Base-by-base conservation (phyloP, 2,113 vertebrate genomes). In the Platycercus adscitus region DNA sequence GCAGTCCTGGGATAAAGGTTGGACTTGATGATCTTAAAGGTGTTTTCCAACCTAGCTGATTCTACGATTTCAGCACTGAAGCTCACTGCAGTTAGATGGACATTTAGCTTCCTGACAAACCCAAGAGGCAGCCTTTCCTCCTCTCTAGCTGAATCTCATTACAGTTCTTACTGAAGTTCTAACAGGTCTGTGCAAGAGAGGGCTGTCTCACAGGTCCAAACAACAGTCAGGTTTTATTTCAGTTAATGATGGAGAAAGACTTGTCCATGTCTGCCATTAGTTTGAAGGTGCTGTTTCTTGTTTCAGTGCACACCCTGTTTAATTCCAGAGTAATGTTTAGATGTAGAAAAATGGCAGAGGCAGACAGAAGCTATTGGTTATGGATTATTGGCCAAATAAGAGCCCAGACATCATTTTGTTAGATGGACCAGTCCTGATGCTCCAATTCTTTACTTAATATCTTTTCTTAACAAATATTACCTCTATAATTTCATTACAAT, bases 161-260 rank as follows among this genome's bases (percentile, higher is more conserved):
- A 44, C 8, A 8, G 61, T 9, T 73, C 52, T 26, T 31, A 26
- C 49, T 33, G 29, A 37, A 60, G 78, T 47, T 53, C 78, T 55
- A 65, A 70, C 78, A 93, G 76, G 86, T 80, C 93, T 80, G 61
- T 83, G 87, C 72, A 75, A 29, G 72, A 90, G 66, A 60, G n/a
- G 61, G 55, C 72, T 83, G 77, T 58, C 84, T 79, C 80, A 20
- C 80, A 86, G 70, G 33, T 63, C 95, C 81, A 79, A 86, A 79
- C 79, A 81, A 20, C 24, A 65, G 43, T 25, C 86, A 70, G 71
- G 71, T 26, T 81, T 53, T 55, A 20, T 88, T 86, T 60, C 25
- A 46, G 17, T 49, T 82, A 24, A 68, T 65, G 55, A 24, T 76
- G 60, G 73, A 72, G 49, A 72, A 81, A 78, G 80, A 17, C 35